phyloP scores from a whole-genome alignment of 2,888 invertebrate species.

The Dicycla oo region DNA sequence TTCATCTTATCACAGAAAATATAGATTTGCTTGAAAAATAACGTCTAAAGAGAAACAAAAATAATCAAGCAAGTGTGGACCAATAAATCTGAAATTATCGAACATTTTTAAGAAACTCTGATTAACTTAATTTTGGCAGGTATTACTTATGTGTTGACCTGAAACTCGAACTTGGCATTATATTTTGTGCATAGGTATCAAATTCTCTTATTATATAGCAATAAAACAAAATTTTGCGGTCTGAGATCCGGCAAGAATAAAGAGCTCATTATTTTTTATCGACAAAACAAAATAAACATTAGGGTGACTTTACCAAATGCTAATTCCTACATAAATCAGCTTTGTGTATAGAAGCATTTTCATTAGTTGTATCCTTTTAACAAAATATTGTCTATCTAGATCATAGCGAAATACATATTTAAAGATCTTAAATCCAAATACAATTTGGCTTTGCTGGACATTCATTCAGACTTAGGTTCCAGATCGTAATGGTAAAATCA shows the following conservation, averaged over 20 bases:
- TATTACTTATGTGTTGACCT: background rate
- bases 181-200: background rate
- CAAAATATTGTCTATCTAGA: background rate
- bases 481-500: background rate
- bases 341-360: conserved; percentile 1
- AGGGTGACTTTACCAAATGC: conserved; percentile 12
- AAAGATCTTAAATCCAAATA: background rate
- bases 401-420: background rate
- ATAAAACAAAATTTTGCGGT: conserved; percentile 19
- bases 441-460: background rate
- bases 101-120: background rate
- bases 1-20: too few relatives aligned
- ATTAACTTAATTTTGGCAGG: conserved; percentile 8
- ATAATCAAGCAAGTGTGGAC: too few relatives aligned
- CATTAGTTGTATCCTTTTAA: background rate
- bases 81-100: background rate
- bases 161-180: background rate
- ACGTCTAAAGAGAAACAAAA: background rate
- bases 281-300: conserved; percentile 36
- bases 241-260: background rate
- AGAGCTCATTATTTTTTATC: conserved; percentile 29
- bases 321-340: conserved; percentile 33
- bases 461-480: background rate
- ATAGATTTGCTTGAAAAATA: background rate
- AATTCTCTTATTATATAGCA: background rate